phyloP scores from a whole-genome alignment of 2,888 invertebrate species.

The Sisyra terminalis region DNA sequence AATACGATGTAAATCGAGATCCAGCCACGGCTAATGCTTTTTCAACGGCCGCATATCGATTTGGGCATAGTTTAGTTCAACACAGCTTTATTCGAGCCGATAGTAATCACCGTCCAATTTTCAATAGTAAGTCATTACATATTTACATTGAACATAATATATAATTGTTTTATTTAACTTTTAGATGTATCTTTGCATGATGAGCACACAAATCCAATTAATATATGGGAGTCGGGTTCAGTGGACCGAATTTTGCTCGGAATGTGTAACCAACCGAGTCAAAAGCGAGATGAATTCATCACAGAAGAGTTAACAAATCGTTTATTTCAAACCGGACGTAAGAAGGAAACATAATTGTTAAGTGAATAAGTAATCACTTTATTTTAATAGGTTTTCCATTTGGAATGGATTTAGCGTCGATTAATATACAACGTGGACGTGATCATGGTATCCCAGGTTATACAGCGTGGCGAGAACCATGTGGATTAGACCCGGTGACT shows the following conservation, averaged over 20 bases:
- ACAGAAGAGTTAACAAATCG: constrained; percentile 68
- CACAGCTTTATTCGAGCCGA: constrained; percentile 59
- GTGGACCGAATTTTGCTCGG: constrained; percentile 65
- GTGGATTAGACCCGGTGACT: constrained; percentile 48
- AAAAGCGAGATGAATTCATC: constrained; percentile 68
- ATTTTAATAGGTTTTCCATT: constrained; percentile 36
- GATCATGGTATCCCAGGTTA: constrained; percentile 78
- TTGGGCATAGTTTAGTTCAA: constrained; percentile 77
- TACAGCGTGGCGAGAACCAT: constrained; percentile 62
- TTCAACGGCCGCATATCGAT: constrained; percentile 68
- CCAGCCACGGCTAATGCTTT: constrained; percentile 65
- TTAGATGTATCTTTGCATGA: constrained; percentile 66
- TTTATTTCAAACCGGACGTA: constrained; percentile 53
- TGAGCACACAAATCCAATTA: constrained; percentile 50
- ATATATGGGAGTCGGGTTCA: constrained; percentile 60
- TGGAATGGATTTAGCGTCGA: constrained; percentile 74
- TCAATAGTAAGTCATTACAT: constrained; percentile 43
- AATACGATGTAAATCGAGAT: constrained; percentile 52
- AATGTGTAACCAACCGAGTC: constrained; percentile 57
- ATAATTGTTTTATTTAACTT: constrained; percentile 11
- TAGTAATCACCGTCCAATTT: constrained; percentile 45
- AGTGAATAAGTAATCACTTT: background rate
- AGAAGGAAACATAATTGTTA: constrained; percentile 7
- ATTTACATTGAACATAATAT: background rate
- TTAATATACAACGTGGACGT: constrained; percentile 74